Percentiles rank a stretch among this genome's conserved stretches.
Evolutionary conservation across 35 echinoderm and acorn worm genomes (phyloP).

Genomic region (Apostichopus parvimensis): DNA sequence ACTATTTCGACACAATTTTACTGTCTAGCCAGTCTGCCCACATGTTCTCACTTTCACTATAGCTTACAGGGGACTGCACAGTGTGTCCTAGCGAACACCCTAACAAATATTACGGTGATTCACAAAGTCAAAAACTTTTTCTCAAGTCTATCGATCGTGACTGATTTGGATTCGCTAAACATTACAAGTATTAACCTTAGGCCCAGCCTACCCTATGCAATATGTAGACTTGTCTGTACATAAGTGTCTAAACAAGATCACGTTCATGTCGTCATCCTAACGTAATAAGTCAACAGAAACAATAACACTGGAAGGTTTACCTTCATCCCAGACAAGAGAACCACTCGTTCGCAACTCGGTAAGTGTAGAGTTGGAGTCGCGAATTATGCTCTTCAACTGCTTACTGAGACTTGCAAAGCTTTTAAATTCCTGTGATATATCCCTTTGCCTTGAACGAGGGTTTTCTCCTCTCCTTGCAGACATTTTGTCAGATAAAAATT

Average conservation of each 20-base stretch:
- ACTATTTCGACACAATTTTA: no score
- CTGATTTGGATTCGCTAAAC: no score
- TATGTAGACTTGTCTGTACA: no score
- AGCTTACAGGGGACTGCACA: no score
- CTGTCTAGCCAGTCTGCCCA: no score
- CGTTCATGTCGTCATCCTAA: constrained; percentile 14
- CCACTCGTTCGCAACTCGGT: constrained; percentile 62
- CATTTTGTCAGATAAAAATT: constrained; percentile 48
- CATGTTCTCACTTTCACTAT: no score
- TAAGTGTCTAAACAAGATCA: not conserved
- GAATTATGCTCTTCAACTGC: constrained; percentile 75
- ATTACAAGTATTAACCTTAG: no score
- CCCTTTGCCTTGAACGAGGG: constrained; percentile 64
- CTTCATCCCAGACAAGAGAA: constrained; percentile 25
- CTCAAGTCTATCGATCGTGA: no score
- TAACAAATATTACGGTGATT: no score
- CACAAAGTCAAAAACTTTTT: no score
- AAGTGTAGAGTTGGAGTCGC: constrained; percentile 69
- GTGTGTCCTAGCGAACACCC: no score
- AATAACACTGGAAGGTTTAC: not conserved
- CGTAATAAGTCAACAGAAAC: not conserved
- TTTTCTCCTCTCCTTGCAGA: constrained; percentile 49
- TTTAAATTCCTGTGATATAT: constrained; percentile 69
- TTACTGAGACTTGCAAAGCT: constrained; percentile 71
- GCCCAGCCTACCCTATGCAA: no score